These are phyloP conservation scores for Eonycteris spelaea DNA, from an alignment of 2,113 vertebrate species.

Conservation along the genomic window DNA sequence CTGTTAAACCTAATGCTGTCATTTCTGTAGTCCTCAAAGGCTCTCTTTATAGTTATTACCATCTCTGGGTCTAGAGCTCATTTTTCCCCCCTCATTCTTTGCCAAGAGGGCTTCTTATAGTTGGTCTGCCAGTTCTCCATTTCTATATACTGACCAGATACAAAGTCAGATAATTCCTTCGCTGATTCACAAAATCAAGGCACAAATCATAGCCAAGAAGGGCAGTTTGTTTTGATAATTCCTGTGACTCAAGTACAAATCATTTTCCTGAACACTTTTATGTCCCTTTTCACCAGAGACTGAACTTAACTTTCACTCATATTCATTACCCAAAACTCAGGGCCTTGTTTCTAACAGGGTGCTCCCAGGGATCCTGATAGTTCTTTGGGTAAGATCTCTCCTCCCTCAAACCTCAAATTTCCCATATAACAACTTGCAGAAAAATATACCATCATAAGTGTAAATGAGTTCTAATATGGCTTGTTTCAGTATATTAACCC, in stretches of 20 bases:
- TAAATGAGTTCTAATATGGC: not conserved
- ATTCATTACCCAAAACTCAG: not conserved
- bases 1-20: not conserved
- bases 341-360: not conserved
- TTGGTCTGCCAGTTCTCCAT: not conserved
- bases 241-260: not conserved
- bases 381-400: not conserved
- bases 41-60: not conserved
- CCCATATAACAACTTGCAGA: not conserved
- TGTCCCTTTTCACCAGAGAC: not conserved
- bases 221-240: conserved; percentile 15
- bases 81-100: not conserved
- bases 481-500: not conserved
- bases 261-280: not conserved
- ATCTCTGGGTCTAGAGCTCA: not conserved
- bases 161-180: not conserved
- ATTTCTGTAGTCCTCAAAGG: not conserved
- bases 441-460: not conserved
- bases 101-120: not conserved
- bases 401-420: not conserved
- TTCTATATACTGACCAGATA: not conserved
- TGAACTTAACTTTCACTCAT: not conserved
- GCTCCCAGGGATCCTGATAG: not conserved
- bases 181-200: not conserved
- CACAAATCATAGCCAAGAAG: not conserved